These are phyloP conservation scores for Ammodramus savannarum DNA, from an alignment of 2,113 vertebrate species.

Conservation along the genomic window DNA sequence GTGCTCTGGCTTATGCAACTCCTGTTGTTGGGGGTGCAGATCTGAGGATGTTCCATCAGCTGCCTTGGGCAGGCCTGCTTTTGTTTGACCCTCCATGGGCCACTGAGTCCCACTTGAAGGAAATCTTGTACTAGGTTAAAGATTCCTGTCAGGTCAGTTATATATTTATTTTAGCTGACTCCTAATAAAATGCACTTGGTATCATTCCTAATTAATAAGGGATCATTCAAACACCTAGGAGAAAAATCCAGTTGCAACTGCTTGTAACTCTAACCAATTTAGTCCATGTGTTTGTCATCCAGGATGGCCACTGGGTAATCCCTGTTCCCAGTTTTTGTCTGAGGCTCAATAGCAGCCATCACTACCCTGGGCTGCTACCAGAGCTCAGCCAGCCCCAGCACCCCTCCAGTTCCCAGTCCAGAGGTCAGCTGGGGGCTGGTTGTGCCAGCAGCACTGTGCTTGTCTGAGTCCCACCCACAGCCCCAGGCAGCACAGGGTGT, in stretches of 20 bases:
- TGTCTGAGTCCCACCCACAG: not conserved
- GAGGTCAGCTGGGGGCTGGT: not conserved
- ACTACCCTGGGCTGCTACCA: fast-evolving
- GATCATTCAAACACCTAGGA: not conserved
- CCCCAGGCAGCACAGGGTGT: not conserved
- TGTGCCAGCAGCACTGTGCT: not conserved
- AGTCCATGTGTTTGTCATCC: not conserved
- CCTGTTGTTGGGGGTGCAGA: not conserved
- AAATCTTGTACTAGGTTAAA: not conserved
- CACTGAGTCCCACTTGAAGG: not conserved
- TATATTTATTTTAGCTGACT: not conserved
- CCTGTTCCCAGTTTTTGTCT: not conserved
- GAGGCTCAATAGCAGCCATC: not conserved
- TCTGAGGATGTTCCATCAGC: not conserved
- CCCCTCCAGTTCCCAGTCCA: not conserved
- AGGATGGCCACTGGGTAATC: not conserved
- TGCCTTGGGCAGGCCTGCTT: not conserved
- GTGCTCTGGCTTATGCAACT: not conserved
- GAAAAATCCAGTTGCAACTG: not conserved
- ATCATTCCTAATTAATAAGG: not conserved
- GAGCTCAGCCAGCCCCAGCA: not conserved
- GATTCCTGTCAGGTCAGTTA: not conserved
- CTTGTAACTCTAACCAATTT: not conserved
- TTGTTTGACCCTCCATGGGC: not conserved
- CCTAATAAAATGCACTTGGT: not conserved